phyloP scores from a whole-genome alignment of 2,113 vertebrate species.

The Aspiorhynchus laticeps region DNA sequence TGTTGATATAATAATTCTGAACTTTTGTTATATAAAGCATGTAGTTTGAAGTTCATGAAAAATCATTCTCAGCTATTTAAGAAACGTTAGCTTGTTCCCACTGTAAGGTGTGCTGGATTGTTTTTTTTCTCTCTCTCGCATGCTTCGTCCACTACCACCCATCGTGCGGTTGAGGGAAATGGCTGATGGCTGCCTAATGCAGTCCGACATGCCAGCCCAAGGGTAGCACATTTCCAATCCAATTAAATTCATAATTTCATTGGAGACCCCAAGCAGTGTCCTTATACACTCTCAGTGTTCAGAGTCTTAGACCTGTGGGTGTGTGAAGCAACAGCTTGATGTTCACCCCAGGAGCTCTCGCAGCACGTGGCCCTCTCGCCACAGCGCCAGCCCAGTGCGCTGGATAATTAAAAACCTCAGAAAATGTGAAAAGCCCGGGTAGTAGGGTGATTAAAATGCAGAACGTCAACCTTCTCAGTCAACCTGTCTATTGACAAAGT shows the following conservation, averaged over 20 bases:
- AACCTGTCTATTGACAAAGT: constrained; percentile 51
- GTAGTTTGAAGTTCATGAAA: background rate
- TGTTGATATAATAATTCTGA: background rate
- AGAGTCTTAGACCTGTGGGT: constrained; percentile 45
- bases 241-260: constrained; percentile 60
- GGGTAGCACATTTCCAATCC: constrained; percentile 52
- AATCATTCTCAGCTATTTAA: background rate
- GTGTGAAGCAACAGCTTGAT: constrained; percentile 39
- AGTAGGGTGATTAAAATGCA: constrained; percentile 55
- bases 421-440: constrained; percentile 34
- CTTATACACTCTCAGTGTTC: constrained; percentile 38
- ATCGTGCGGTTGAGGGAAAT: constrained; percentile 33
- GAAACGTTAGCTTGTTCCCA: background rate
- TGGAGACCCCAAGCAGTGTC: constrained; percentile 44
- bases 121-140: background rate
- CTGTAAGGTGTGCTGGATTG: background rate
- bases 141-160: constrained; percentile 12
- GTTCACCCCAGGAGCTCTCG: constrained; percentile 38
- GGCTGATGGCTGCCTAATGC: constrained; percentile 46
- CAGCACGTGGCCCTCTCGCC: constrained; percentile 38
- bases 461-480: constrained; percentile 51
- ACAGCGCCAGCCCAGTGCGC: constrained; percentile 49
- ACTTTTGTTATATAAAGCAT: background rate
- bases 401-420: constrained; percentile 55
- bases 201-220: constrained; percentile 49